A percentile compares a stretch with the other conserved stretches of the same genome.
These are phyloP conservation scores for Trachymyrmex cornetzi DNA, from an alignment of 1,140 invertebrate species.

Conservation along the genomic window DNA sequence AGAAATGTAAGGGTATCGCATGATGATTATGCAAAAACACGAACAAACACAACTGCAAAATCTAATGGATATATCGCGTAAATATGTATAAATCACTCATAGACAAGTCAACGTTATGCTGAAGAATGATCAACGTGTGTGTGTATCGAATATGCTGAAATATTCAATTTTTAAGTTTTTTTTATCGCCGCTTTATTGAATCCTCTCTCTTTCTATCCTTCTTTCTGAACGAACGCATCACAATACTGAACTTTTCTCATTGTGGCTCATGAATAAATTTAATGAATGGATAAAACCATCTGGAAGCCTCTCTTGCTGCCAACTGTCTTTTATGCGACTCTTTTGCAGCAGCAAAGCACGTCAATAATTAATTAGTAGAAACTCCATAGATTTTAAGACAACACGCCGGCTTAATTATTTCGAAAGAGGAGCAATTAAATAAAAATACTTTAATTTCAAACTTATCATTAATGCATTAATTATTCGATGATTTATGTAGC, in stretches of 20 bases:
- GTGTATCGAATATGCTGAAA: background rate
- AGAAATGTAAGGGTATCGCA: background rate
- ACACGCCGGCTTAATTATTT: no score
- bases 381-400: no score
- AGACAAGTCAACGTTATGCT: background rate
- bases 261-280: background rate
- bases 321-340: background rate
- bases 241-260: background rate
- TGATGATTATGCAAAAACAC: no score
- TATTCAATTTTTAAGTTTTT: background rate
- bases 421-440: no score
- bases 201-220: background rate
- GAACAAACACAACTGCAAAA: no score
- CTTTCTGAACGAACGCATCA: no score
- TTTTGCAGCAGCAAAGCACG: no score
- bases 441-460: no score
- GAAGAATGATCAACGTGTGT: no score
- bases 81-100: background rate
- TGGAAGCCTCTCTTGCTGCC: background rate
- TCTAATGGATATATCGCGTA: background rate
- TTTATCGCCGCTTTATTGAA: background rate
- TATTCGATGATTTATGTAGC: background rate
- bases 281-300: constrained; percentile 30
- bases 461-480: background rate
- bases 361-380: no score